These are phyloP conservation scores for Aegithalos caudatus DNA, from an alignment of 2,113 vertebrate species.

Conservation along the genomic window DNA sequence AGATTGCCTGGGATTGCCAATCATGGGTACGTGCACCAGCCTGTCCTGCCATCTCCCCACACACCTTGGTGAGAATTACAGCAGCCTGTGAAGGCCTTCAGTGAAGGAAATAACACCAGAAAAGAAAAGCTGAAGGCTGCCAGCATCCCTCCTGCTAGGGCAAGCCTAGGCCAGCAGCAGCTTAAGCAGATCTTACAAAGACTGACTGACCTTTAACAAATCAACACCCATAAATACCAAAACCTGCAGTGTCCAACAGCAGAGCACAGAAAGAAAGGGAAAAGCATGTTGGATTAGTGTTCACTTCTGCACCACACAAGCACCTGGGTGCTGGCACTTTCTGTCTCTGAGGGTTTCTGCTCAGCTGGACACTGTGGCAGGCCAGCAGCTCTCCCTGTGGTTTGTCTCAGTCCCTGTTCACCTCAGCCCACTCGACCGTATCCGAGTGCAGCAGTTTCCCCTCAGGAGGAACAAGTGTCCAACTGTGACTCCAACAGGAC, in stretches of 20 bases:
- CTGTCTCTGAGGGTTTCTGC: neutral
- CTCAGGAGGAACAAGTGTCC: neutral
- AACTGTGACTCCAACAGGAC: neutral
- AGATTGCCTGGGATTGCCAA: neutral
- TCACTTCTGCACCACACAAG: neutral
- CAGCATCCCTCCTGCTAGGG: neutral
- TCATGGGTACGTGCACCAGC: neutral
- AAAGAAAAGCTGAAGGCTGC: neutral
- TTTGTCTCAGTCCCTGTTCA: neutral
- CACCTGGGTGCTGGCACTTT: neutral
- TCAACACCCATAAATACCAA: neutral
- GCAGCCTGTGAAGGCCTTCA: neutral
- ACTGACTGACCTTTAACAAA: conserved; percentile 28
- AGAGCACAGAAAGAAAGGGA: neutral
- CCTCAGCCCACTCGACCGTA: neutral
- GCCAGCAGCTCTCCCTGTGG: neutral
- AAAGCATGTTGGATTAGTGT: neutral
- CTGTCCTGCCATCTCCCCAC: neutral
- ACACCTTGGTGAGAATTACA: neutral
- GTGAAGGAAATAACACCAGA: neutral
- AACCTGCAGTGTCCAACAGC: neutral
- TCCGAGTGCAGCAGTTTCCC: neutral
- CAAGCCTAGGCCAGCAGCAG: neutral
- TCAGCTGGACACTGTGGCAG: neutral
- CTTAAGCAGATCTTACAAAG: neutral